Base-by-base conservation (phyloP, 2,797 vertebrate species). In the Numenius phaeopus region DNA sequence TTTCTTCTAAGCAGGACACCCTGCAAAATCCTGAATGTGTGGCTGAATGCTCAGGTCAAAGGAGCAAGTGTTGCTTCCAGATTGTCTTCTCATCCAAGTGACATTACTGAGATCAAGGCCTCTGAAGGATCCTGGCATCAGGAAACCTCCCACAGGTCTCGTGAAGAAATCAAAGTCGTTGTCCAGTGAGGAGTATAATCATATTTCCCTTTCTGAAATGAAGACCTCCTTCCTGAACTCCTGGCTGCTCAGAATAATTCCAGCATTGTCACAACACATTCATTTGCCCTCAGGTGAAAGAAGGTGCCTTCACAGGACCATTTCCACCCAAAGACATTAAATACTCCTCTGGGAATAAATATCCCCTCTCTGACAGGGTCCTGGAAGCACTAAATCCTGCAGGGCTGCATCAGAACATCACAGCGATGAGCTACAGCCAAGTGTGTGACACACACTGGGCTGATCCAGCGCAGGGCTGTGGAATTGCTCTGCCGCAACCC, bases 391-490 rank as follows among this genome's bases (percentile, higher is more conserved):
- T 94, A 57, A 93, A 87, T 85, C 90, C 61, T 70, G 42, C 0
- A 2, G 42, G 59, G 30, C 85, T 81, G 37, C 1, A 2, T 69
- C 62, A 54, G 69, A 26, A 12, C 5, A 7, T 65, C 80, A 50
- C 69, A 32, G 70, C 4, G 1, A 62, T 90, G 95, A 94, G 67
- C 39, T 82, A 82, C 23, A 72, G 72, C 55, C 76, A 16, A 39
- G 49, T 3, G 8, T 40, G 62, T 62, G 89, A 79, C 87, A 84
- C 62, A 57, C 11, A 32, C 11, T 0, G 0, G 34, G 52, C 57
- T 19, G 71, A 44, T 11, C 42, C 5, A 1, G 71, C 5, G 2
- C 0, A 0, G 39, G 2, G 11, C 23, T 65, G 54, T 65, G 83
- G 39, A 91, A 72, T 55, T 40, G 61, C 13, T 20, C 89, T 87